Evolutionary conservation across 2,888 invertebrate species (phyloP).

Genomic region (Pandemis corylana): DNA sequence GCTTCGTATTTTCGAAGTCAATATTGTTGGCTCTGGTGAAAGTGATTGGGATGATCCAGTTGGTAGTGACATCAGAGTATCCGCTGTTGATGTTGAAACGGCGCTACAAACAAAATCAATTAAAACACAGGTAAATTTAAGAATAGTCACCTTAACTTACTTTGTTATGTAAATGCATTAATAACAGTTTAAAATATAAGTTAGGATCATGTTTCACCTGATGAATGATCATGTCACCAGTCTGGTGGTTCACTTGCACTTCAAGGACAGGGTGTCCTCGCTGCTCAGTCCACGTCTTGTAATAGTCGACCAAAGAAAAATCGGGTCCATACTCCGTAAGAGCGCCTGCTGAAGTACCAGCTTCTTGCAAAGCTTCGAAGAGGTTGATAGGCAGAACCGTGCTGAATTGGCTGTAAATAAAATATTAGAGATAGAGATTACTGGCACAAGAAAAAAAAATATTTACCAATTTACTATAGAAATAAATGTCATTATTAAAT

Average conservation of each 20-base stretch:
- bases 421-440: not conserved
- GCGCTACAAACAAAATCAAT: conserved; percentile 61
- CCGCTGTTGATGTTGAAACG: conserved; percentile 80
- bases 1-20: conserved; percentile 73
- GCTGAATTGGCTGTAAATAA: conserved; percentile 60
- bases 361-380: conserved; percentile 75
- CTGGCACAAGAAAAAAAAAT: no score
- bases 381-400: conserved; percentile 80
- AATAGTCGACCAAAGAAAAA: conserved; percentile 72
- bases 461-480: no score
- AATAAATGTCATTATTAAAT: no score
- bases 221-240: conserved; percentile 67
- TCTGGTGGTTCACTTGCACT: conserved; percentile 77
- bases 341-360: conserved; percentile 54
- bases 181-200: not conserved
- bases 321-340: conserved; percentile 64
- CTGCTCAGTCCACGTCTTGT: conserved; percentile 83
- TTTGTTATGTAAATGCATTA: no score
- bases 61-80: conserved; percentile 55
- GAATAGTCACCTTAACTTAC: no score
- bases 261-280: conserved; percentile 86
- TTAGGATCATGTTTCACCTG: conserved; percentile 67
- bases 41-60: conserved; percentile 76
- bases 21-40: conserved; percentile 72
- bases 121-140: not conserved